Conservation (phyloP, 1,140 invertebrate species). For the Hyposmocoma kahamanoa region DNA sequence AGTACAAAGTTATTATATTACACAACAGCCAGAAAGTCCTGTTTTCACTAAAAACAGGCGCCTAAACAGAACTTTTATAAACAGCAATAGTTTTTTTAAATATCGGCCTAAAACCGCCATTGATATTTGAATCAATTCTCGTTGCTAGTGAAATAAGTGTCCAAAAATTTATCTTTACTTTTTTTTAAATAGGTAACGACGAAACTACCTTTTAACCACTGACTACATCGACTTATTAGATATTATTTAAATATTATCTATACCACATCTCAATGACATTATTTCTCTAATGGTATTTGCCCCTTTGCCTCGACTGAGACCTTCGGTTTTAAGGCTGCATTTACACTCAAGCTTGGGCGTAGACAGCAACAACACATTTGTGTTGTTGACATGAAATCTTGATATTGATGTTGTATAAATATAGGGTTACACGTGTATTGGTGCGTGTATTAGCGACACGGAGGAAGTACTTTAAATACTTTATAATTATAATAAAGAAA, state of each 20-base stretch:
- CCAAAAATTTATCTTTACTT: constrained; percentile 19
- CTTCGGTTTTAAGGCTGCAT: too few species aligned
- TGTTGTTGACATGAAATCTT: too few species aligned
- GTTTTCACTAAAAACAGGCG: constrained; percentile 31
- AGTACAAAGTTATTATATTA: constrained; percentile 37
- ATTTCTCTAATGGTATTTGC: constrained; percentile 52
- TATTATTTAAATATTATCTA: constrained; percentile 59
- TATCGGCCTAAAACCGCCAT: constrained; percentile 33
- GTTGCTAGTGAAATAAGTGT: constrained; percentile 34
- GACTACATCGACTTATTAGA: constrained; percentile 63
- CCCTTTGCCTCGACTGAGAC: constrained; percentile 35
- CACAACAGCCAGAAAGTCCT: constrained; percentile 50
- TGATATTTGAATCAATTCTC: constrained; percentile 31
- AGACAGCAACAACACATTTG: too few species aligned
- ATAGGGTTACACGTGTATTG: too few species aligned
- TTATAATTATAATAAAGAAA: too few species aligned
- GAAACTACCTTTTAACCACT: constrained; percentile 64
- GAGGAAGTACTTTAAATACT: too few species aligned
- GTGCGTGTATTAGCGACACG: too few species aligned
- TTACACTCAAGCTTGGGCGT: too few species aligned
- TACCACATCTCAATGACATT: constrained; percentile 54
- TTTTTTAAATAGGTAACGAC: constrained; percentile 52
- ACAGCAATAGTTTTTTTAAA: constrained; percentile 37
- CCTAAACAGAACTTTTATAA: constrained; percentile 34
- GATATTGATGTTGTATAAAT: too few species aligned